phyloP scores from a whole-genome alignment of 2,797 vertebrate species.

The Nyctalus aviator region DNA sequence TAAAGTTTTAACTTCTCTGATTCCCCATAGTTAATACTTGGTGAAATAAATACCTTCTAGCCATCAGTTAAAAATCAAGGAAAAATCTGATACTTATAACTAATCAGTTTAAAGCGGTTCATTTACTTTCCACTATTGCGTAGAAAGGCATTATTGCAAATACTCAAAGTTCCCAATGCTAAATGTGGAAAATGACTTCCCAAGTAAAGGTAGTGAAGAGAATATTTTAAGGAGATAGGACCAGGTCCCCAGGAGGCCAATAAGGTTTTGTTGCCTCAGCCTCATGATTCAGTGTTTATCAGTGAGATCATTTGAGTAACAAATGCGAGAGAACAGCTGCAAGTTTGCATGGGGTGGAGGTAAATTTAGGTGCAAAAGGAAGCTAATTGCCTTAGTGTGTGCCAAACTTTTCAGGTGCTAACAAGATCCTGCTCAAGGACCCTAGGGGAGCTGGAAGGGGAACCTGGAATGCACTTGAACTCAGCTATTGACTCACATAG shows the following conservation, averaged over 20 bases:
- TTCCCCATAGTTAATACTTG: background rate
- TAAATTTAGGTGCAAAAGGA: conserved; percentile 73
- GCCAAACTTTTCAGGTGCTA: conserved; percentile 77
- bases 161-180: background rate
- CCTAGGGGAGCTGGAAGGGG: conserved; percentile 1
- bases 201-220: background rate
- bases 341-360: conserved; percentile 67
- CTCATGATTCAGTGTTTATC: conserved; percentile 60
- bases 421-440: conserved; percentile 54
- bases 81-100: background rate
- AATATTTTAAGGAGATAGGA: conserved; percentile 23
- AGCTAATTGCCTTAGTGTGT: conserved; percentile 68
- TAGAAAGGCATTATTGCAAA: background rate
- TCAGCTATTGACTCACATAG: background rate
- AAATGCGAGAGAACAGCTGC: conserved; percentile 67
- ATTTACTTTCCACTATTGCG: background rate
- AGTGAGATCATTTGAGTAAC: conserved; percentile 68
- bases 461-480: conserved; percentile 33
- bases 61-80: background rate
- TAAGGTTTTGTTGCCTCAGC: conserved; percentile 13
- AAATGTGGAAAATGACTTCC: conserved; percentile 53
- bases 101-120: background rate
- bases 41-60: conserved; percentile 47
- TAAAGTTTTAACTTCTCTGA: background rate
- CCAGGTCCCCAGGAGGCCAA: conserved; percentile 27